Evolutionary conservation across 2,888 invertebrate species (phyloP).

Genomic region (Mongoloraphidia duomilia): DNA sequence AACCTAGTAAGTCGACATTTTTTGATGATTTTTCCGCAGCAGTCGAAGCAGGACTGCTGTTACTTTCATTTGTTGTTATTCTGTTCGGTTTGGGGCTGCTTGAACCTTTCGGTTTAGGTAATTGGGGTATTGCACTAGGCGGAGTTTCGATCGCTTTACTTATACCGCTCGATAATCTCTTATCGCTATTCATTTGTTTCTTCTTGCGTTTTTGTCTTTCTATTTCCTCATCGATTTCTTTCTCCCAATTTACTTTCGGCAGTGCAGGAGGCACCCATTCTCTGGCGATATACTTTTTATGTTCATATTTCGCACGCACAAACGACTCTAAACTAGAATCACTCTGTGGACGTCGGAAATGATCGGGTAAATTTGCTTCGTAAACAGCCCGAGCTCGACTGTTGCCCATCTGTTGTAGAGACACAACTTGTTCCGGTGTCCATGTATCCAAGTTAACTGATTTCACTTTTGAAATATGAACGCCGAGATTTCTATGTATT

Average conservation of each 20-base stretch:
- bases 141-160: conserved; percentile 22
- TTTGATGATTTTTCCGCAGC: conserved; percentile 24
- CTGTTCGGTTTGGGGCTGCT: conserved; percentile 37
- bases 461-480: conserved; percentile 97
- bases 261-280: conserved; percentile 87
- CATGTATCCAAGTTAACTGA: conserved; percentile 96
- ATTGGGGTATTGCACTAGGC: conserved; percentile 35
- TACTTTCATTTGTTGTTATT: conserved; percentile 19
- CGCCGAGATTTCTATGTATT: conserved; percentile 95
- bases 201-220: conserved; percentile 72
- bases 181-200: conserved; percentile 40
- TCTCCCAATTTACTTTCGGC: conserved; percentile 74
- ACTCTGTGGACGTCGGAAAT: conserved; percentile 87
- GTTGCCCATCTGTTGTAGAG: conserved; percentile 96
- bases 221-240: conserved; percentile 76
- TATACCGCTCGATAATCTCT: conserved; percentile 15
- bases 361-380: conserved; percentile 92
- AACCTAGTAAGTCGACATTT: conserved; percentile 4
- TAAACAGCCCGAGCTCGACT: conserved; percentile 92
- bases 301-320: conserved; percentile 96
- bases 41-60: conserved; percentile 17
- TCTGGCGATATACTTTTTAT: conserved; percentile 95
- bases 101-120: conserved; percentile 42
- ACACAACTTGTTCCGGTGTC: conserved; percentile 86
- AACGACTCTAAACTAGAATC: conserved; percentile 90